These are phyloP conservation scores for Perognathus longimembris DNA, from an alignment of 2,113 vertebrate species.

Conservation along the genomic window DNA sequence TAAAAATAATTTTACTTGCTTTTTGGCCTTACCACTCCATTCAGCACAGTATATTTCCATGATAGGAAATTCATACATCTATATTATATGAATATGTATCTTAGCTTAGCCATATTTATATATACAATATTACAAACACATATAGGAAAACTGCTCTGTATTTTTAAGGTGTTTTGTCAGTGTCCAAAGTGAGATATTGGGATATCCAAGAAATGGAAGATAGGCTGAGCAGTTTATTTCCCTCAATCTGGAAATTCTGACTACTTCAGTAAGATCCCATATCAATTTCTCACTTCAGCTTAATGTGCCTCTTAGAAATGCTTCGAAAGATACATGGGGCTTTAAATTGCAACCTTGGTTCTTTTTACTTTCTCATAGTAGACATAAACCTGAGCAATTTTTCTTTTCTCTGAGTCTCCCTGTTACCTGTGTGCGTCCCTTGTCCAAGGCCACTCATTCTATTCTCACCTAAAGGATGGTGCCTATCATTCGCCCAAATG, in stretches of 20 bases:
- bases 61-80: background rate
- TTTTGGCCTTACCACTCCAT: background rate
- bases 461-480: slow-evolving; percentile 54
- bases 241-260: slow-evolving; percentile 55
- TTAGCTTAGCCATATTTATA: background rate
- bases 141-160: slow-evolving; percentile 36
- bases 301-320: slow-evolving; percentile 65
- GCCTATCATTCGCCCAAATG: background rate
- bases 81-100: background rate
- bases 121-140: background rate
- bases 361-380: slow-evolving; percentile 51
- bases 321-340: slow-evolving; percentile 62
- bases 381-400: slow-evolving; percentile 66
- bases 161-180: slow-evolving; percentile 3
- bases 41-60: background rate
- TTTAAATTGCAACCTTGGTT: slow-evolving; percentile 71
- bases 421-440: background rate
- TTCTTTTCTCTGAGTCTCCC: background rate
- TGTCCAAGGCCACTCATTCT: slow-evolving; percentile 47
- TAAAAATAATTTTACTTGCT: background rate
- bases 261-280: slow-evolving; percentile 50
- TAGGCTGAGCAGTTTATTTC: slow-evolving; percentile 35
- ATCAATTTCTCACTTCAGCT: slow-evolving; percentile 72
- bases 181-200: slow-evolving; percentile 30
- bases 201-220: background rate